These are phyloP conservation scores for Ennomos quercinarius DNA, from an alignment of 2,888 invertebrate species.

Conservation along the genomic window DNA sequence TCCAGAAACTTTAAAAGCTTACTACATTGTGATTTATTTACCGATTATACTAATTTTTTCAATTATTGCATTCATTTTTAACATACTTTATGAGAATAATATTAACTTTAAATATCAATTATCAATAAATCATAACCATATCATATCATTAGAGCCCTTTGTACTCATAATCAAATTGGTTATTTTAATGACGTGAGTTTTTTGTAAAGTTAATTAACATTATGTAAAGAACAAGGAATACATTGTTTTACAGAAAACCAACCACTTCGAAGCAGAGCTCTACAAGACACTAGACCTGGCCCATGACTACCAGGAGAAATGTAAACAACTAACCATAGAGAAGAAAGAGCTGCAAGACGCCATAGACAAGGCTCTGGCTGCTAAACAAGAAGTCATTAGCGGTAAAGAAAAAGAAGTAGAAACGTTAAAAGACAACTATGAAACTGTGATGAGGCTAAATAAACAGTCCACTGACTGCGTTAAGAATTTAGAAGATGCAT, in stretches of 20 bases:
- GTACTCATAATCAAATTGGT: too few relatives aligned
- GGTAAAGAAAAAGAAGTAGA: constrained; percentile 71
- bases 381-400: constrained; percentile 56
- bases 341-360: constrained; percentile 68
- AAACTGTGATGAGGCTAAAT: constrained; percentile 81
- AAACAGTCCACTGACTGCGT: constrained; percentile 86
- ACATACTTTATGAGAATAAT: too few relatives aligned
- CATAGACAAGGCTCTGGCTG: constrained; percentile 60
- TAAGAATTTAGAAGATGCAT: constrained; percentile 84
- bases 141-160: too few relatives aligned
- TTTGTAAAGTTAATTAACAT: too few relatives aligned
- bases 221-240: too few relatives aligned
- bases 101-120: too few relatives aligned
- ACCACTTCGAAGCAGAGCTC: constrained; percentile 89
- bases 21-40: too few relatives aligned
- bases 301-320: constrained; percentile 88
- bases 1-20: too few relatives aligned
- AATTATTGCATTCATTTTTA: too few relatives aligned
- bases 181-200: too few relatives aligned
- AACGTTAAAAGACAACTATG: constrained; percentile 78
- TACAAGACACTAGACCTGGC: constrained; percentile 89
- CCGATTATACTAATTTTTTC: too few relatives aligned
- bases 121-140: too few relatives aligned
- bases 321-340: constrained; percentile 82
- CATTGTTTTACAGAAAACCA: constrained; percentile 72